Conservation (phyloP, 2,888 invertebrate genomes). For the Yponomeuta cagnagella region DNA sequence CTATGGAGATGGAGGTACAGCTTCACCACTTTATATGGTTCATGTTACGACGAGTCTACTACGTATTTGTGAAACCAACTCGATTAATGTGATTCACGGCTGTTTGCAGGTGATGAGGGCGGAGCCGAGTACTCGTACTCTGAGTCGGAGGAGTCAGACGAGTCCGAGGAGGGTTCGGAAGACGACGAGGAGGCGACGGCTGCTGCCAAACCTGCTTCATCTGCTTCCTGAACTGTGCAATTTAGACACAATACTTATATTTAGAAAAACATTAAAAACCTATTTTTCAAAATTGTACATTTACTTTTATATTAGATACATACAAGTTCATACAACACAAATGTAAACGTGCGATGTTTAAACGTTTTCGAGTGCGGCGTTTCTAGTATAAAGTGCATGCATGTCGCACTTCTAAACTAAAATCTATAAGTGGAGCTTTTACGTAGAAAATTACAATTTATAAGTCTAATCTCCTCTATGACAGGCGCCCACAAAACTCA, state of each 20-base stretch:
- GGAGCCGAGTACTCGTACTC: slow-evolving; percentile 56
- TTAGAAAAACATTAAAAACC: neutral
- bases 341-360: too few species aligned
- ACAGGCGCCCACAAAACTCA: too few species aligned
- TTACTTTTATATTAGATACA: too few species aligned
- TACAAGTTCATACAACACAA: too few species aligned
- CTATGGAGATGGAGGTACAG: slow-evolving; percentile 29
- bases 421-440: too few species aligned
- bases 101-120: slow-evolving; percentile 59
- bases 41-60: neutral
- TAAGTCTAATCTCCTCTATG: too few species aligned
- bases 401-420: too few species aligned
- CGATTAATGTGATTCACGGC: neutral
- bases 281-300: neutral
- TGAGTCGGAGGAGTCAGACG: slow-evolving; percentile 61
- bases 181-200: slow-evolving; percentile 43
- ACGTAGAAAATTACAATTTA: too few species aligned
- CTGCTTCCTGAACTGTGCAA: neutral
- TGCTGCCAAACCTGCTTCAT: neutral
- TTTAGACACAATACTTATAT: neutral
- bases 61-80: neutral
- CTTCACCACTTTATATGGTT: neutral
- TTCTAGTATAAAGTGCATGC: too few species aligned
- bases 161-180: slow-evolving; percentile 43
- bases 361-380: too few species aligned